These are phyloP conservation scores for Spongilla lacustris DNA, from an alignment of 37 sponge, comb jelly and placozoan genomes.

Conservation along the genomic window DNA sequence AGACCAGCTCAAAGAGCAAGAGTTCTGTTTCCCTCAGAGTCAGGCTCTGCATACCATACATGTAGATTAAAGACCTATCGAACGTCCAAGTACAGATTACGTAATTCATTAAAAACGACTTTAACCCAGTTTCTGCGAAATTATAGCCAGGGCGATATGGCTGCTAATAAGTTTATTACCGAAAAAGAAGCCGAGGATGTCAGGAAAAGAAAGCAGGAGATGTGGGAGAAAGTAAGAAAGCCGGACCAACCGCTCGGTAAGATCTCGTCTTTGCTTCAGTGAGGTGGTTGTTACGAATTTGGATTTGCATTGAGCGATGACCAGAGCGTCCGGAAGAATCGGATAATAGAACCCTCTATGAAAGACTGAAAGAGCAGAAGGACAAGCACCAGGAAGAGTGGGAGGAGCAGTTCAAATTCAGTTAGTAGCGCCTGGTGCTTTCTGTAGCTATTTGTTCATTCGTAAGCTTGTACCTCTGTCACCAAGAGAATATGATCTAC, in stretches of 20 bases:
- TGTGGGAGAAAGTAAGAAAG: constrained; percentile 84
- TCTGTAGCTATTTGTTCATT: background rate
- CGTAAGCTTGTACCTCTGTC: background rate
- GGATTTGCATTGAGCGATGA: constrained; percentile 1
- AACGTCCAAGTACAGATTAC: background rate
- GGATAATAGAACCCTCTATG: constrained; percentile 73
- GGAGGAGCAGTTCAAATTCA: constrained; percentile 88
- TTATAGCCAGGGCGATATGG: background rate
- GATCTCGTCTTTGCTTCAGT: background rate
- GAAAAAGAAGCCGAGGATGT: constrained; percentile 83
- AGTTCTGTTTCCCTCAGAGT: no score
- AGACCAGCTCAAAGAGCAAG: no score
- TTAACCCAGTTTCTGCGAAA: background rate
- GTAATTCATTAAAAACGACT: background rate
- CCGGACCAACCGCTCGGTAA: constrained; percentile 72
- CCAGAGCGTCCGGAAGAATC: constrained; percentile 81
- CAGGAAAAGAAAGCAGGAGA: constrained; percentile 72
- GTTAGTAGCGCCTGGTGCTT: constrained; percentile 33
- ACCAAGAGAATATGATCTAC: constrained; percentile 90
- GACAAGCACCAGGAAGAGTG: constrained; percentile 79
- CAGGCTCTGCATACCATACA: no score
- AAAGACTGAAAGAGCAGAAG: constrained; percentile 81
- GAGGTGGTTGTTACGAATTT: background rate
- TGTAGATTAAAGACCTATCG: no score
- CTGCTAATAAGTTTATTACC: constrained; percentile 42